Base-by-base conservation (phyloP, 2,113 vertebrate genomes). In the Plectropomus leopardus region DNA sequence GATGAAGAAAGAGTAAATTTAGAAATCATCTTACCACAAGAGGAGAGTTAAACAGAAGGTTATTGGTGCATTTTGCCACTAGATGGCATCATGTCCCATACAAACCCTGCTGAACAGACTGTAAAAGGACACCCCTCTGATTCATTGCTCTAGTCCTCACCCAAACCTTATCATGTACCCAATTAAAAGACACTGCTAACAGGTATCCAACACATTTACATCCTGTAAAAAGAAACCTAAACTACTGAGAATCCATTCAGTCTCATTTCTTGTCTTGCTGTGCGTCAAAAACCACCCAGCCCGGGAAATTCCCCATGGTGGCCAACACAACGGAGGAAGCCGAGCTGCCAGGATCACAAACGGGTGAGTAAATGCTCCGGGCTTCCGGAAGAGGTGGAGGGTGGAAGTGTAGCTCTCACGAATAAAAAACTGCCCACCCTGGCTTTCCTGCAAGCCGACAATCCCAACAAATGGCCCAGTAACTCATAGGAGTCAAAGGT, bases 281-380 rank as follows among this genome's bases (percentile, higher is more conserved):
- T 82, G 30, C 23, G 7, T 79, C 77, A 80, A 69, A 85, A 83
- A 76, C 26, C 69, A 76, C 85, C 83, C 81, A 82, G 64, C 74
- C 24, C 85, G 90, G 87, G 92, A 93, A 93, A 92, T 89, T 93
- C 84, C 89, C 63, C 68, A 82, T 79, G 72, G 84, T 80, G 32
- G 68, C 78, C 44, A 72, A 63, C 28, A 77, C 72, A 67, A 70
- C 28, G 58, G 53, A 83, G 84, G 84, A 88, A 89, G 65, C 71
- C 68, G 72, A 76, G 11, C 84, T 30, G 84, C 73, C 70, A 78
- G 86, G 87, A 87, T 90, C 85, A 87, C 83, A 85, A 83, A 75
- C 21, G 75, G 55, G 76, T 15, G 80, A 75, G 72, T 80, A 78
- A 87, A 89, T 64, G 65, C 80, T 88, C 19, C 28, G 80, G 76